Conservation (phyloP, 2,888 invertebrate genomes). For the Chymomyza amoena region DNA sequence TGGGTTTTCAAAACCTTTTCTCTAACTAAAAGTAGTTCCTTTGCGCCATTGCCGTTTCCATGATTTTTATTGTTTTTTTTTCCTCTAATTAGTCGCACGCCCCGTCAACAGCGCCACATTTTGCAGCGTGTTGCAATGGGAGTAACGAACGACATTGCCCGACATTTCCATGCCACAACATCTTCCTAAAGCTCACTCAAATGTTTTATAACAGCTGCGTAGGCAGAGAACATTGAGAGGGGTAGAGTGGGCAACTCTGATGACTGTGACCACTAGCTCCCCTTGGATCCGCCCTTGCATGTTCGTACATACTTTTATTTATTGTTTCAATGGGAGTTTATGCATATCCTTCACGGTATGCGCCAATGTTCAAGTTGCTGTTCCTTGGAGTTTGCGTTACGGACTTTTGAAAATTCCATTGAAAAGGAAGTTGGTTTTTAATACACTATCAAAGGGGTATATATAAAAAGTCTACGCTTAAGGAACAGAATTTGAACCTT, state of each 20-base stretch:
- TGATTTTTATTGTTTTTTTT: conserved; percentile 27
- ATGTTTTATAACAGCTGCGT: conserved; percentile 8
- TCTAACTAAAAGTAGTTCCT: conserved; percentile 4
- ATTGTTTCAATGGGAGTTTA: background rate
- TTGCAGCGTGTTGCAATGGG: conserved; percentile 25
- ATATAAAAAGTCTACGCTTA: background rate
- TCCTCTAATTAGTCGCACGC: conserved; percentile 63
- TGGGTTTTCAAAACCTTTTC: conserved; percentile 19
- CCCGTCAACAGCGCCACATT: conserved; percentile 55
- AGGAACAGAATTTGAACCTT: no score
- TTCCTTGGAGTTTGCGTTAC: conserved; percentile 42
- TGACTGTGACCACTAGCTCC: no score
- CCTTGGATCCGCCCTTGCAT: background rate
- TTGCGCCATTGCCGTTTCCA: conserved; percentile 13
- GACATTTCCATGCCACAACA: conserved; percentile 59
- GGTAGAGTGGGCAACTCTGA: no score
- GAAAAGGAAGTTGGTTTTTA: conserved; percentile 36
- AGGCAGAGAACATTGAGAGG: background rate
- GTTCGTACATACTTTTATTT: background rate
- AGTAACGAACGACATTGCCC: conserved; percentile 77
- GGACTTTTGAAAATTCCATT: conserved; percentile 67
- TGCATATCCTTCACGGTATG: conserved; percentile 37
- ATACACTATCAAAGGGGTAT: conserved; percentile 26
- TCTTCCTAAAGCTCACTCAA: background rate
- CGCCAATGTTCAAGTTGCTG: conserved; percentile 23